Percentiles rank a stretch among this genome's conserved stretches.
Conservation (phyloP, 1,140 invertebrate genomes). For the Phymorhynchus buccinoides region DNA sequence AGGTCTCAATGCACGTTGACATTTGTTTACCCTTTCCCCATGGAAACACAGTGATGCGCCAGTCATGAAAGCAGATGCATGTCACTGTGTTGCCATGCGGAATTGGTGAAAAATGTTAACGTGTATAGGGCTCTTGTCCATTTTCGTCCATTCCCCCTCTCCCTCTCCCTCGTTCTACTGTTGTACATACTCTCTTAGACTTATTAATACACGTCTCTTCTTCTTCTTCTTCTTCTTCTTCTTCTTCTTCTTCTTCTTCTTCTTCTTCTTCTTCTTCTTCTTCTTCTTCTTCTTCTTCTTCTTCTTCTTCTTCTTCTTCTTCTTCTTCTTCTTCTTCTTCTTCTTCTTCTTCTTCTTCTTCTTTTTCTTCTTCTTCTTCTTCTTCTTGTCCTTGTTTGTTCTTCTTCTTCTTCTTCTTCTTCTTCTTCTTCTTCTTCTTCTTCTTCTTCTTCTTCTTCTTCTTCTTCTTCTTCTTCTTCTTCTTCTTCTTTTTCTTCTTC, state of each 20-base stretch:
- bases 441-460: not conserved
- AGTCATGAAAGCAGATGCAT: too few species aligned
- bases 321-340: not conserved
- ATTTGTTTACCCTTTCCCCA: too few species aligned
- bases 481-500: not conserved
- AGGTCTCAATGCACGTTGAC: too few species aligned
- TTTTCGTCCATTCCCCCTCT: not conserved
- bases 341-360: not conserved
- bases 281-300: not conserved
- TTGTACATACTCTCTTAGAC: not conserved
- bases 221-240: not conserved
- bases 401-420: not conserved
- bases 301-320: not conserved
- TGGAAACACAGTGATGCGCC: too few species aligned
- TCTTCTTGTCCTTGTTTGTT: not conserved
- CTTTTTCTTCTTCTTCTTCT: not conserved
- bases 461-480: not conserved
- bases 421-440: not conserved
- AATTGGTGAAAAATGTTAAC: not conserved
- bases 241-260: not conserved
- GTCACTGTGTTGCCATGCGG: too few species aligned
- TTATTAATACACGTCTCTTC: too few species aligned
- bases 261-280: not conserved
- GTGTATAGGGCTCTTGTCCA: not conserved
- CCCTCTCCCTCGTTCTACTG: not conserved